Conservation (phyloP, 2,888 invertebrate species). For the Geophilus truncorum region DNA sequence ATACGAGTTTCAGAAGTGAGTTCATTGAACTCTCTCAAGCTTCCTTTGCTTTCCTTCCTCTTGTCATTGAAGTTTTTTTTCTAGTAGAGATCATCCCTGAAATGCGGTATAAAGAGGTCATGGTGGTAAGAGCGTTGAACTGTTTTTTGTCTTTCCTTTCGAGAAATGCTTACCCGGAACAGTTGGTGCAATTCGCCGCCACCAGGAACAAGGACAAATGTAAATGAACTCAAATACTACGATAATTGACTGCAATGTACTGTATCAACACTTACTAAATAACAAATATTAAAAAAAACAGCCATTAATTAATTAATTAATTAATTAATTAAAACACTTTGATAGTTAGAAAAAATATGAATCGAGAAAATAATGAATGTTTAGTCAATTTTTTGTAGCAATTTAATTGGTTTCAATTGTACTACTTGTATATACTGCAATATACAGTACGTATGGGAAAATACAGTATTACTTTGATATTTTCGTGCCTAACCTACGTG, state of each 20-base stretch:
- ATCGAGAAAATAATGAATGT: too few species aligned
- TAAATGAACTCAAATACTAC: background rate
- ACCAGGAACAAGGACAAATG: constrained; percentile 7
- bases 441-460: too few species aligned
- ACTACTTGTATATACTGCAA: too few species aligned
- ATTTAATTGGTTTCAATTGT: too few species aligned
- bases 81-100: background rate
- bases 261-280: too few species aligned
- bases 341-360: too few species aligned
- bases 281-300: too few species aligned
- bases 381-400: too few species aligned
- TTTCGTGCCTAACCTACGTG: too few species aligned
- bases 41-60: background rate
- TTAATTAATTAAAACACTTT: too few species aligned
- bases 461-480: too few species aligned
- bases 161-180: background rate
- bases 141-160: background rate
- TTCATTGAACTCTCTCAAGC: background rate
- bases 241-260: background rate
- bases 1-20: background rate
- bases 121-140: background rate
- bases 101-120: background rate
- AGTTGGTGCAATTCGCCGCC: background rate
- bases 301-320: too few species aligned
- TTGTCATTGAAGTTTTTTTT: background rate